A percentile compares a stretch with the other conserved stretches of the same genome.
These are phyloP conservation scores for Morus bassanus DNA, from an alignment of 2,797 vertebrate species.

Conservation along the genomic window DNA sequence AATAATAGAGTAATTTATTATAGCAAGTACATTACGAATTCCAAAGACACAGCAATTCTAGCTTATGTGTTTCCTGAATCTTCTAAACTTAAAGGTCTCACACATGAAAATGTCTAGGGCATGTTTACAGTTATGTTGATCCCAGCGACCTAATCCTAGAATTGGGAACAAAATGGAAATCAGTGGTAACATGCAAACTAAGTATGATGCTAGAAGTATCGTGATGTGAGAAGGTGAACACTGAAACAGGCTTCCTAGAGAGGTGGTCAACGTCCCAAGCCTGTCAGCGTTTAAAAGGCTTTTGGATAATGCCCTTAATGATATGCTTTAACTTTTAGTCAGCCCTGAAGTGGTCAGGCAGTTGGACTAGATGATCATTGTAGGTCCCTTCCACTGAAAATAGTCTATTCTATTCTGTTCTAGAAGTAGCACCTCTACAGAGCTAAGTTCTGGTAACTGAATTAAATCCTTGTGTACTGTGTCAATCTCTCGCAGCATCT, in stretches of 20 bases:
- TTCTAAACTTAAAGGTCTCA: neutral
- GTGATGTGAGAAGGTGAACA: neutral
- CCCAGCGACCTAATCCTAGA: neutral
- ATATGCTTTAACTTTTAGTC: neutral
- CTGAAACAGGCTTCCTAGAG: neutral
- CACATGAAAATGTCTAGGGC: neutral
- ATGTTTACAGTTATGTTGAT: neutral
- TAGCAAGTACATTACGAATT: neutral
- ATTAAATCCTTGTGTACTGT: neutral
- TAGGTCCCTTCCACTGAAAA: neutral
- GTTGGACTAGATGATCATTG: neutral
- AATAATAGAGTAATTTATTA: neutral
- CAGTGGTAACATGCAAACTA: neutral
- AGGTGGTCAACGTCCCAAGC: fast-evolving
- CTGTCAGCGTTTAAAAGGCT: neutral
- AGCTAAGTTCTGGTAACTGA: neutral
- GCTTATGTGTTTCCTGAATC: neutral
- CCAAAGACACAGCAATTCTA: neutral
- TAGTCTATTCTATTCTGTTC: neutral
- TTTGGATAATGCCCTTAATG: neutral
- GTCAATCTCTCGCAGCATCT: neutral
- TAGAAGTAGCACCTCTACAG: neutral
- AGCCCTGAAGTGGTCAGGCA: neutral
- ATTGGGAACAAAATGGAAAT: neutral
- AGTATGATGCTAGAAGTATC: neutral